These are phyloP conservation scores for Nymphalis polychloros DNA, from an alignment of 2,888 invertebrate species.

Conservation along the genomic window DNA sequence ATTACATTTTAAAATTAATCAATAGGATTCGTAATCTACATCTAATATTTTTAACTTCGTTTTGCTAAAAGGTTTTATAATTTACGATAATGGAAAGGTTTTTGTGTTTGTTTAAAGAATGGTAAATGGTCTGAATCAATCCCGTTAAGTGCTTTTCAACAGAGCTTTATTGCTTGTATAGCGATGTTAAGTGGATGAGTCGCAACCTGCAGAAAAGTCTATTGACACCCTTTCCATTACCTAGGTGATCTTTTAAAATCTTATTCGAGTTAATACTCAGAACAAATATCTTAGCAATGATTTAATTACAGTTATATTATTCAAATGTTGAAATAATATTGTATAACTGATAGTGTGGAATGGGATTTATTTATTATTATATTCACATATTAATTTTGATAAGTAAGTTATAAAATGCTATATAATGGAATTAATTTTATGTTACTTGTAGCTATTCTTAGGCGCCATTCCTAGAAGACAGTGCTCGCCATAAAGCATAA, in stretches of 20 bases:
- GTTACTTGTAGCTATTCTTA: slow-evolving; percentile 15
- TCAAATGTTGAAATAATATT: background rate
- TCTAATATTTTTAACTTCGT: slow-evolving; percentile 40
- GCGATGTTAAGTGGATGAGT: slow-evolving; percentile 63
- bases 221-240: slow-evolving; percentile 39
- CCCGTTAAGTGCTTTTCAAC: slow-evolving; percentile 80
- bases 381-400: background rate
- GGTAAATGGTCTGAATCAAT: slow-evolving; percentile 81
- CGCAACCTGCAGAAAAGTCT: slow-evolving; percentile 44
- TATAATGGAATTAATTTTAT: no score
- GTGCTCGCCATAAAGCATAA: slow-evolving; percentile 63
- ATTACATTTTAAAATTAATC: slow-evolving; percentile 11
- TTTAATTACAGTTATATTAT: background rate
- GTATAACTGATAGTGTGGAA: background rate
- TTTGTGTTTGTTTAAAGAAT: slow-evolving; percentile 80
- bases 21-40: slow-evolving; percentile 12
- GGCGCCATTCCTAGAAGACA: slow-evolving; percentile 61
- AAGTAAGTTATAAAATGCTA: no score
- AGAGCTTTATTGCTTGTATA: slow-evolving; percentile 77
- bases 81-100: slow-evolving; percentile 78
- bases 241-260: slow-evolving; percentile 28
- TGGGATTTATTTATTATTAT: background rate
- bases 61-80: slow-evolving; percentile 77
- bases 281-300: background rate
- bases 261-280: background rate